A percentile compares a stretch with the other conserved stretches of the same genome.
These are phyloP conservation scores for Lepus timidus DNA, from an alignment of 2,113 vertebrate genomes.

Conservation along the genomic window DNA sequence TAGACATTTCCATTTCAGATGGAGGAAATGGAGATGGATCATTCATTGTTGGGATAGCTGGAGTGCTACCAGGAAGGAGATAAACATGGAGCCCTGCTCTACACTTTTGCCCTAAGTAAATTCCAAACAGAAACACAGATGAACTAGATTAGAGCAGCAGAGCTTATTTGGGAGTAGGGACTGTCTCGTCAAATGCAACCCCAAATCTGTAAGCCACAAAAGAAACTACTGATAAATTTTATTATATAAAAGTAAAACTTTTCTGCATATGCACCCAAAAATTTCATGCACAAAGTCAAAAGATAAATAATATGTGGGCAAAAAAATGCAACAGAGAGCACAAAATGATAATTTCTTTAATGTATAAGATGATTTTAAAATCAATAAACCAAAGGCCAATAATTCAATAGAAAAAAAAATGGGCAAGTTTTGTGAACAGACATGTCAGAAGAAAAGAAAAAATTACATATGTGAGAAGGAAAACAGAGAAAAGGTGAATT, in stretches of 20 bases:
- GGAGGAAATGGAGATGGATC: background rate
- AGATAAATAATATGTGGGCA: background rate
- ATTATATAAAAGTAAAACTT: conserved; percentile 15
- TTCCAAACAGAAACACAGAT: conserved; percentile 39
- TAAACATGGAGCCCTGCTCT: background rate
- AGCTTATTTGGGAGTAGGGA: background rate
- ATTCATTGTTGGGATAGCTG: background rate
- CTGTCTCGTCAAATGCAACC: conserved; percentile 8
- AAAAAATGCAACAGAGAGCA: background rate
- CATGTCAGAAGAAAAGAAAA: background rate
- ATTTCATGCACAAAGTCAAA: background rate
- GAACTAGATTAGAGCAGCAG: background rate
- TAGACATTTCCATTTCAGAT: background rate
- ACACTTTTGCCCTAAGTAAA: conserved; percentile 8
- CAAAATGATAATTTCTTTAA: background rate
- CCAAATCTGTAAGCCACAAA: background rate
- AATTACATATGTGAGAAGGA: background rate
- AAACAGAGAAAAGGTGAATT: too few relatives aligned
- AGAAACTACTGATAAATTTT: conserved; percentile 39
- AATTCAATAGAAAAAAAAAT: background rate
- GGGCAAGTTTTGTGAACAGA: background rate
- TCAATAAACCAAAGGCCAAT: background rate
- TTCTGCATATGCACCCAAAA: background rate
- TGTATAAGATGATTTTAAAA: background rate
- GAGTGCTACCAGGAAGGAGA: background rate